phyloP scores from a whole-genome alignment of 92 coral and sea anemone species.

The Epizoanthus rinbou region DNA sequence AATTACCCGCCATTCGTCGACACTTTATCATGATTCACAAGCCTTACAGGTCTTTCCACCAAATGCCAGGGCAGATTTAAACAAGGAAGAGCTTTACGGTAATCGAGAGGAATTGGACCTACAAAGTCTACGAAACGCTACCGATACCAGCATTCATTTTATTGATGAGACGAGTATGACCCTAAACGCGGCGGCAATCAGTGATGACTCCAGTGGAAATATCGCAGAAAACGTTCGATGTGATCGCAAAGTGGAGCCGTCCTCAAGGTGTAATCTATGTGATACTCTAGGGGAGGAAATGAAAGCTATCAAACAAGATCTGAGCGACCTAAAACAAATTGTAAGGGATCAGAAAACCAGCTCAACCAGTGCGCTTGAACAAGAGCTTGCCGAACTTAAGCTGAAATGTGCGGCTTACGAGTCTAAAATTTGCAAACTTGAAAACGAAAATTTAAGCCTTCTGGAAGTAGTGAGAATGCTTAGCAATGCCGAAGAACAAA shows the following conservation, averaged over 20 bases:
- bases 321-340: conserved; percentile 35
- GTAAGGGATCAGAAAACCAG: conserved; percentile 40
- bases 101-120: conserved; percentile 26
- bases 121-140: conserved; percentile 20
- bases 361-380: conserved; percentile 40
- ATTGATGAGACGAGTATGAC: conserved; percentile 22
- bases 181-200: conserved; percentile 22
- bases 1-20: conserved; percentile 21
- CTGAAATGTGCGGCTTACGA: conserved; percentile 49
- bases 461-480: conserved; percentile 53
- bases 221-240: conserved; percentile 28
- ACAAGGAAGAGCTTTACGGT: conserved; percentile 20
- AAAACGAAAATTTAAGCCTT: conserved; percentile 51
- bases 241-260: conserved; percentile 16
- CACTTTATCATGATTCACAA: conserved; percentile 28
- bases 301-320: conserved; percentile 34
- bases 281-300: conserved; percentile 29
- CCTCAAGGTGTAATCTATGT: conserved; percentile 26
- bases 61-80: conserved; percentile 20
- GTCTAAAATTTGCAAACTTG: conserved; percentile 45
- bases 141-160: conserved; percentile 32
- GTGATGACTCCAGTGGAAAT: conserved; percentile 22
- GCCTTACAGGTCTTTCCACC: conserved; percentile 14
- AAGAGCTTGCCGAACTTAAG: conserved; percentile 47
- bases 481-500: conserved; percentile 29